phyloP scores from a whole-genome alignment of 1,140 invertebrate species.

The Drosophila cardini region DNA sequence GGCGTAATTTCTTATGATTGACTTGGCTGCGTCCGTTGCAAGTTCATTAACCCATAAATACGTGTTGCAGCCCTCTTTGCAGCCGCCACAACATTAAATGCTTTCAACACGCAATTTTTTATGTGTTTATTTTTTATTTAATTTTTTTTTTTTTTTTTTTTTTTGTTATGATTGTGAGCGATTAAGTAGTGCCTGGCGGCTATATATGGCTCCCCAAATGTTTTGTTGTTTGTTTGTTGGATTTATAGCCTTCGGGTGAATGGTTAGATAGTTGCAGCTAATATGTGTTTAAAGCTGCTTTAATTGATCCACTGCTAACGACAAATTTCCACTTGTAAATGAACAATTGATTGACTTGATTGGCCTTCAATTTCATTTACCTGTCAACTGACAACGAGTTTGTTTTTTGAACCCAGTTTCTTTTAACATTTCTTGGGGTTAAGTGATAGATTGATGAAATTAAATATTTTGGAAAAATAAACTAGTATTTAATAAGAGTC shows the following conservation, averaged over 20 bases:
- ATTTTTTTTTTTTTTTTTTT: too few species aligned
- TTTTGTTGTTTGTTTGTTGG: conserved; percentile 6
- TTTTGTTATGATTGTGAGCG: conserved; percentile 30
- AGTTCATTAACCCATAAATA: conserved; percentile 61
- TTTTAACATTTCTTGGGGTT: too few species aligned
- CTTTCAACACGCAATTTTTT: conserved; percentile 60
- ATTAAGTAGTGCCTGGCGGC: conserved; percentile 15
- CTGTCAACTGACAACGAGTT: neutral
- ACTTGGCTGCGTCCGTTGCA: conserved; percentile 41
- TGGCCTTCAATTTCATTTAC: neutral
- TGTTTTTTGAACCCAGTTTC: too few species aligned
- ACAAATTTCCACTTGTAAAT: conserved; percentile 13
- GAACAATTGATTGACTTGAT: conserved; percentile 15
- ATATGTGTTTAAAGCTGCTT: conserved; percentile 1
- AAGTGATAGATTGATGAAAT: too few species aligned
- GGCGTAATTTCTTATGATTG: conserved; percentile 59
- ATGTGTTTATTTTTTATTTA: neutral
- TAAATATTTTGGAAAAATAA: too few species aligned
- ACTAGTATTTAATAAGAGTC: too few species aligned
- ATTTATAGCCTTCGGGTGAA: conserved; percentile 9
- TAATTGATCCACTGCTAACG: conserved; percentile 16
- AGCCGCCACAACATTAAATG: conserved; percentile 59
- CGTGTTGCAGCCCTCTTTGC: conserved; percentile 5
- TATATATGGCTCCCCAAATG: conserved; percentile 8
- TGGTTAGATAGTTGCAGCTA: neutral